phyloP scores from a whole-genome alignment of 1,140 invertebrate genomes.

The Magallana gigas region DNA sequence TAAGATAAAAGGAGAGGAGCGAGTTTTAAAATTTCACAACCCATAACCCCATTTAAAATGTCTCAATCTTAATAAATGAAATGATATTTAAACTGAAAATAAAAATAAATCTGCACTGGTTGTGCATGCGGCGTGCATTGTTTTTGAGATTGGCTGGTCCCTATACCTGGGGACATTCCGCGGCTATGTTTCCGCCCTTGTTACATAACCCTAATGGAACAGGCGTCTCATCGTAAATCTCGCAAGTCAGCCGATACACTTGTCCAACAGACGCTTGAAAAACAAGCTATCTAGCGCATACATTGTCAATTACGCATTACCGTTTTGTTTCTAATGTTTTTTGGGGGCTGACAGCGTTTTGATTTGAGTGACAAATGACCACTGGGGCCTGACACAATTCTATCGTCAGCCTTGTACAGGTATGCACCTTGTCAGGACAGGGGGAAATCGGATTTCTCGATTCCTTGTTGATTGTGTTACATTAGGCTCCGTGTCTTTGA shows the following conservation, averaged over 20 bases:
- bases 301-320: conserved; percentile 3
- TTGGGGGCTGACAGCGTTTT: background rate
- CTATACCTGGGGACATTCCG: background rate
- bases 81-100: background rate
- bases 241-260: background rate
- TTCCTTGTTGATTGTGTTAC: background rate
- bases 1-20: no score
- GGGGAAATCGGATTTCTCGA: background rate
- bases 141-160: background rate
- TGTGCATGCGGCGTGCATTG: background rate
- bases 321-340: conserved; percentile 14
- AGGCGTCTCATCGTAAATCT: conserved; percentile 3
- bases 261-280: conserved; percentile 17
- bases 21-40: no score
- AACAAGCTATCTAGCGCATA: conserved; percentile 25
- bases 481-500: background rate
- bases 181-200: background rate
- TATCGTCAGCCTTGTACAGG: background rate
- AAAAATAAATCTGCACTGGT: background rate
- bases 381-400: background rate
- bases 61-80: no score
- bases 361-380: conserved; percentile 26
- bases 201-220: conserved; percentile 20
- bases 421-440: background rate
- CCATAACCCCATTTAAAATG: no score